Evolutionary conservation across 2,888 invertebrate genomes (phyloP), one percentile per base, ranked within the genome.

Genomic region (Ferdinandea cuprea): DNA sequence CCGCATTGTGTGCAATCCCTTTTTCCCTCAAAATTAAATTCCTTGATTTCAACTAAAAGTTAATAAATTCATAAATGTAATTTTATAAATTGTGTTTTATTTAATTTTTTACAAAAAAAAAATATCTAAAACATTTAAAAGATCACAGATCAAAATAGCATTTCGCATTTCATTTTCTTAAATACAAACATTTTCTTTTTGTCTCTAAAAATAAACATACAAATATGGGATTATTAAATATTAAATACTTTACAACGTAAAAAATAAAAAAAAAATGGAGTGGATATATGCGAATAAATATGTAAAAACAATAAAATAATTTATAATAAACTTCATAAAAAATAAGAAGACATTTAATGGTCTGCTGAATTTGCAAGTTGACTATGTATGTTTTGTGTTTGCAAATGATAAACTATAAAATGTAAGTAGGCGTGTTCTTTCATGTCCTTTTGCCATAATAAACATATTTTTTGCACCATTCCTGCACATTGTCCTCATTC

Each of bases 401-500:
- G 11, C 28, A 0, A n/a, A n/a, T 25, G n/a, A n/a, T n/a, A 9
- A 15, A 32, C n/a, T 21, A 28, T 15, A 21, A 30, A 32, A n/a
- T n/a, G n/a, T n/a, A n/a, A n/a, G n/a, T n/a, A n/a, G n/a, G 15
- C 9, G 4, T 13, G 15, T 7, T 46, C 19, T 3, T 28, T 66
- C 46, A 79, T 46, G 68, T 1, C 1, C 15, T 77, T 42, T 71
- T 80, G 71, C 92, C 92, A 85, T 88, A 92, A 71, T 90, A 90
- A 1, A 92, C 89, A 77, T 92, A 93, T 28, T 89, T 89, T n/a
- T 88, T 85, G 85, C 93, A 93, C 92, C 92, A 93, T 15, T 88
- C 88, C 85, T 91, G 91, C 1, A 91, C 91, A 25, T 89, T 89
- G 25, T 93, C 92, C 74, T 91, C 91, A 73, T 92, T 90, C 46